A percentile compares a stretch with the other conserved stretches of the same genome.
These are phyloP conservation scores for Corythaixoides concolor DNA, from an alignment of 2,113 vertebrate species.

Conservation along the genomic window DNA sequence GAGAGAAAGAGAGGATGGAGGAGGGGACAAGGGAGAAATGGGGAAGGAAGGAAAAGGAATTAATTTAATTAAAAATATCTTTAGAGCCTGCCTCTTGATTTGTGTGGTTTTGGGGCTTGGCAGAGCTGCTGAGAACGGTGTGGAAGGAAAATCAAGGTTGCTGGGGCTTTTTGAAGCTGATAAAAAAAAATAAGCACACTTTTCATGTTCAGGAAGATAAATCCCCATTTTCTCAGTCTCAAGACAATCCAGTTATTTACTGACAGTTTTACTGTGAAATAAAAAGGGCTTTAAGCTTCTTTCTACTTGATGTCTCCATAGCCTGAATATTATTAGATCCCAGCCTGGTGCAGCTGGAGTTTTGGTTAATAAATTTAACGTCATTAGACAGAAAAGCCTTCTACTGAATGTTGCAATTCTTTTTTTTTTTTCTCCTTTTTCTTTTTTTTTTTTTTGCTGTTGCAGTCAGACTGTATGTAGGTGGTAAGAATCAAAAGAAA, in stretches of 20 bases:
- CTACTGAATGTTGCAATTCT: conserved; percentile 43
- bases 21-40: conserved; percentile 27
- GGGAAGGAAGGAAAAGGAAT: conserved; percentile 48
- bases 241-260: conserved; percentile 72
- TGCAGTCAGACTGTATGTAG: conserved; percentile 68
- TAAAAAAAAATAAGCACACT: conserved; percentile 60
- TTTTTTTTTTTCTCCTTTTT: not conserved
- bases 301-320: conserved; percentile 68
- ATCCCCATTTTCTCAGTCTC: conserved; percentile 68
- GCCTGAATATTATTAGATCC: conserved; percentile 71
- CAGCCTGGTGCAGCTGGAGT: conserved; percentile 62
- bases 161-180: conserved; percentile 65
- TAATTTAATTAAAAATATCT: conserved; percentile 73
- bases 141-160: conserved; percentile 67
- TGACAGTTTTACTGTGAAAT: conserved; percentile 68
- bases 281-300: conserved; percentile 70
- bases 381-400: conserved; percentile 65
- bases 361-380: conserved; percentile 69
- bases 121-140: conserved; percentile 52
- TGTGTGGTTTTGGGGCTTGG: conserved; percentile 67
- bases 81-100: conserved; percentile 66
- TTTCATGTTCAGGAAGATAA: conserved; percentile 68
- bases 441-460: not conserved
- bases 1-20: conserved; percentile 28
- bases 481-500: conserved; percentile 71